Conservation (phyloP, 2,113 vertebrate genomes). For the Pitta sordida region DNA sequence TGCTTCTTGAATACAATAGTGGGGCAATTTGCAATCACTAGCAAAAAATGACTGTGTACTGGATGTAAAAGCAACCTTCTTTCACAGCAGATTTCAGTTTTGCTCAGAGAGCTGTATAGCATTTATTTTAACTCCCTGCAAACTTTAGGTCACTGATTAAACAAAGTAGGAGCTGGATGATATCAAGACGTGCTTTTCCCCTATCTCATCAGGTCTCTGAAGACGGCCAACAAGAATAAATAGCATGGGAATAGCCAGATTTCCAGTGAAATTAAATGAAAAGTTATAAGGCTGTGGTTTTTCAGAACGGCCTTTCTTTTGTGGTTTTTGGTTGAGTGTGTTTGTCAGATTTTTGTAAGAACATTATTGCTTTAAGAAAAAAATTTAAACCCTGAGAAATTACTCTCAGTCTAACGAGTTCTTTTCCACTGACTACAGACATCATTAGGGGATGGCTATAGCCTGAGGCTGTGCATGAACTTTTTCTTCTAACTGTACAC, state of each 20-base stretch:
- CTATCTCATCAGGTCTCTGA: background rate
- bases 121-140: constrained; percentile 65
- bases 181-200: background rate
- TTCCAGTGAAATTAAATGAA: constrained; percentile 50
- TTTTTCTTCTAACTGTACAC: constrained; percentile 99
- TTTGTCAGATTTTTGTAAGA: constrained; percentile 78
- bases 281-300: constrained; percentile 28
- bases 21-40: constrained; percentile 23
- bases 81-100: background rate
- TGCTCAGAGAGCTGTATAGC: background rate
- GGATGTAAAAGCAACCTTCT: background rate
- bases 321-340: constrained; percentile 59
- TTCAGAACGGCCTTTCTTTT: constrained; percentile 33
- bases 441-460: constrained; percentile 96
- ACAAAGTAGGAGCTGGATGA: background rate
- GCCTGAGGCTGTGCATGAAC: constrained; percentile 93
- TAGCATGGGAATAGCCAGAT: background rate
- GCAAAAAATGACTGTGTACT: background rate
- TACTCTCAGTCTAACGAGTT: constrained; percentile 95
- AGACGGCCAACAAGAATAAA: background rate
- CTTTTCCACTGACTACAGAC: constrained; percentile 92
- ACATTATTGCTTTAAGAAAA: constrained; percentile 87
- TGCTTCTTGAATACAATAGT: constrained; percentile 6
- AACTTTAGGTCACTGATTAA: constrained; percentile 51
- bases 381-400: constrained; percentile 93